Conservation (phyloP, 2,113 vertebrate genomes). For the Picathartes gymnocephalus region DNA sequence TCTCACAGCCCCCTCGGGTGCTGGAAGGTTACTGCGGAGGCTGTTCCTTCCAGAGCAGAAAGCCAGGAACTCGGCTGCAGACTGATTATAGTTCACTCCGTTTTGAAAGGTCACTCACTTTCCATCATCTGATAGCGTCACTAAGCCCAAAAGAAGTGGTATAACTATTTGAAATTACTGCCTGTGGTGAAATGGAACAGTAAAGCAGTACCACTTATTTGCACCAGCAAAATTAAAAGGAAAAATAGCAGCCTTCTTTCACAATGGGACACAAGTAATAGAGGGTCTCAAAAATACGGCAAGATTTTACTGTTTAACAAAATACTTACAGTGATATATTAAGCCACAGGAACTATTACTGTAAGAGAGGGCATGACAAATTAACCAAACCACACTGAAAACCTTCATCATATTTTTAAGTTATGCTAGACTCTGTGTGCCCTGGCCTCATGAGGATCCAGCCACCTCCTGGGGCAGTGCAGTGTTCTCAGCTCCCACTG, state of each 20-base stretch:
- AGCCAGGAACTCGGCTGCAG: not conserved
- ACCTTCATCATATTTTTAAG: not conserved
- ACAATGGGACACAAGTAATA: not conserved
- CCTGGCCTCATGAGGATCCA: not conserved
- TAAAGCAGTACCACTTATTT: not conserved
- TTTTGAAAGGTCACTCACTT: conserved; percentile 31
- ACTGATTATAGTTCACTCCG: not conserved
- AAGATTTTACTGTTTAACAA: not conserved
- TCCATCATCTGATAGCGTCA: not conserved
- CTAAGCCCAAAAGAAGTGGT: conserved; percentile 6
- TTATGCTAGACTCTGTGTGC: not conserved
- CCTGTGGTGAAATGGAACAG: conserved; percentile 13
- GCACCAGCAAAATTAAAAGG: not conserved
- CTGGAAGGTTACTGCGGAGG: not conserved
- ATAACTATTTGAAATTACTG: conserved; percentile 9
- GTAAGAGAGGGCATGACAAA: not conserved
- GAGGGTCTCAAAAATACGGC: not conserved
- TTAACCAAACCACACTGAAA: not conserved
- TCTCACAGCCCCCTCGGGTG: not conserved
- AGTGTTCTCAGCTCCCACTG: not conserved
- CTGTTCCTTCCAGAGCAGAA: not conserved
- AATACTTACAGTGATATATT: not conserved
- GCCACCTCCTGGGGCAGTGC: not conserved
- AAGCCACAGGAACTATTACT: not conserved
- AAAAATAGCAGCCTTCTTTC: not conserved